A percentile compares a stretch with the other conserved stretches of the same genome.
These are phyloP conservation scores for Leptinotarsa undecemlineata DNA, from an alignment of 1,140 invertebrate genomes.

Conservation along the genomic window DNA sequence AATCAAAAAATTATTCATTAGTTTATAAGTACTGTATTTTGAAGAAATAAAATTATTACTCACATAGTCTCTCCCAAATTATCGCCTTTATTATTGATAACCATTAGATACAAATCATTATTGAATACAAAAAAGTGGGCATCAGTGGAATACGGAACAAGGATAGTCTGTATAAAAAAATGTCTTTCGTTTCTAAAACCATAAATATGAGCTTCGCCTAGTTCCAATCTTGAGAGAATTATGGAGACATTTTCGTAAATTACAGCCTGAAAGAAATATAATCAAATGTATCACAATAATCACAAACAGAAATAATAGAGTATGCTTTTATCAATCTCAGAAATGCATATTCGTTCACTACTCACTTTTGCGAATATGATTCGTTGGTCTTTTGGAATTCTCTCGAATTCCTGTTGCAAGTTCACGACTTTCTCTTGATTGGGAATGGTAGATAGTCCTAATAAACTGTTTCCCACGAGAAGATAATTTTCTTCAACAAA, in stretches of 20 bases:
- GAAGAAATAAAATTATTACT: conserved; percentile 7
- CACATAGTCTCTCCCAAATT: neutral
- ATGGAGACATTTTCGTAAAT: neutral
- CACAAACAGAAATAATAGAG: too few species aligned
- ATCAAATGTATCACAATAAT: too few species aligned
- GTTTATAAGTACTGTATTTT: neutral
- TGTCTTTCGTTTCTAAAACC: neutral
- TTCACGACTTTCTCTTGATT: neutral
- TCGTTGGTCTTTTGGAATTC: neutral
- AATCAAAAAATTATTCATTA: too few species aligned
- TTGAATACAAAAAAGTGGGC: conserved; percentile 15
- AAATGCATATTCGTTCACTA: neutral
- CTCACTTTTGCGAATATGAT: neutral
- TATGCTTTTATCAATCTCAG: too few species aligned
- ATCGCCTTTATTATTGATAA: conserved; percentile 13
- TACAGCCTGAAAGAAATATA: neutral
- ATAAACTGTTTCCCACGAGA: neutral
- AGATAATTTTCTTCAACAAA: neutral
- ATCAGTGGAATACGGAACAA: conserved; percentile 8
- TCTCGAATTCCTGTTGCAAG: neutral
- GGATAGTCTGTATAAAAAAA: neutral
- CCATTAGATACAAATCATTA: neutral
- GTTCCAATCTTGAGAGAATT: neutral
- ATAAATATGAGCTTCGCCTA: conserved; percentile 15
- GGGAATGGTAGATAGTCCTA: neutral